Percentiles rank a stretch among this genome's conserved stretches.
Conservation (phyloP, 2,888 invertebrate genomes). For the Trachelus iudaicus region DNA sequence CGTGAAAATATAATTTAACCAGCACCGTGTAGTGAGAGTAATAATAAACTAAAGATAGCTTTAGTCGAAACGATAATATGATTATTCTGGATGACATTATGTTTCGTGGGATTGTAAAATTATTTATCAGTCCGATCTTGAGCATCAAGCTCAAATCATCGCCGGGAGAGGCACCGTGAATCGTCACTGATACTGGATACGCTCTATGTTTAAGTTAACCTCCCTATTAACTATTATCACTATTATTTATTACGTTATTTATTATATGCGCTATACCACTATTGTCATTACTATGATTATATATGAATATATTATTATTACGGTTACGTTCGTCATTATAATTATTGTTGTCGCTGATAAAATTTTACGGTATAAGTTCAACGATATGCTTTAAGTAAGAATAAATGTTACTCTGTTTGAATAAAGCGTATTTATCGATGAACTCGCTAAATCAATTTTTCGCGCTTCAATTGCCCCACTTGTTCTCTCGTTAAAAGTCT, state of each 20-base stretch:
- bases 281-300: slow-evolving; percentile 37
- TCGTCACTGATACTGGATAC: slow-evolving; percentile 14
- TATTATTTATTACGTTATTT: not conserved
- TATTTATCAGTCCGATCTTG: not conserved
- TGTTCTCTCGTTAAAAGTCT: not conserved
- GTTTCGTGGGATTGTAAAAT: not conserved
- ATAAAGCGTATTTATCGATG: slow-evolving; percentile 66
- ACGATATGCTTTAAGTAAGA: slow-evolving; percentile 63
- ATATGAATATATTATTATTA: slow-evolving; percentile 31
- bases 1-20: slow-evolving; percentile 51
- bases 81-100: not conserved
- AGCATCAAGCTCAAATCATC: not conserved
- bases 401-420: slow-evolving; percentile 66
- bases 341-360: slow-evolving; percentile 58
- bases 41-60: slow-evolving; percentile 51
- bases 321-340: slow-evolving; percentile 29
- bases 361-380: slow-evolving; percentile 64
- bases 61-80: slow-evolving; percentile 45
- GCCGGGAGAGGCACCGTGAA: not conserved
- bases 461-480: not conserved
- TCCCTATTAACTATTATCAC: not conserved
- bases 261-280: slow-evolving; percentile 38
- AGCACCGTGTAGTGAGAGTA: slow-evolving; percentile 62
- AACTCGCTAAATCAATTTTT: slow-evolving; percentile 21
- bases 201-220: not conserved